A percentile compares a stretch with the other conserved stretches of the same genome.
These are phyloP conservation scores for Amphiprion percula DNA, from an alignment of 2,113 vertebrate species.

Conservation along the genomic window DNA sequence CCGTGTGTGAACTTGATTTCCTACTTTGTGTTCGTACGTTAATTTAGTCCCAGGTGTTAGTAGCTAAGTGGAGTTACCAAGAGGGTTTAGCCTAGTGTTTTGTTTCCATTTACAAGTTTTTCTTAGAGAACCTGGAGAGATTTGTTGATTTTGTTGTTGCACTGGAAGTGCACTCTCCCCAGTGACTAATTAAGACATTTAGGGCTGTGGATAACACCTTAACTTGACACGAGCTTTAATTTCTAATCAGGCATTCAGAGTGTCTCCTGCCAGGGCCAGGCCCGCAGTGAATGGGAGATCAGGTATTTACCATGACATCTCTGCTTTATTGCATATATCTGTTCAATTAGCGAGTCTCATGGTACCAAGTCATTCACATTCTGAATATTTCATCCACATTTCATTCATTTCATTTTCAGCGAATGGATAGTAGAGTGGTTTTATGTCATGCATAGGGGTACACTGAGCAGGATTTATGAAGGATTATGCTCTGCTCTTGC, in stretches of 20 bases:
- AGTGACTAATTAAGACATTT: constrained; percentile 65
- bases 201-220: constrained; percentile 70
- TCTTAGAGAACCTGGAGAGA: constrained; percentile 48
- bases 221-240: constrained; percentile 79
- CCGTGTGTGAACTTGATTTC: constrained; percentile 42
- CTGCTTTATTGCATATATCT: constrained; percentile 78
- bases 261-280: constrained; percentile 34
- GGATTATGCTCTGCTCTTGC: background rate
- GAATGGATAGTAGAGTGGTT: constrained; percentile 27
- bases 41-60: constrained; percentile 66
- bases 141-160: constrained; percentile 54
- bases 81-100: constrained; percentile 22
- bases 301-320: constrained; percentile 77
- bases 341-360: constrained; percentile 75
- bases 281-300: constrained; percentile 74
- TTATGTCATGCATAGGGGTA: constrained; percentile 22
- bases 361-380: constrained; percentile 57
- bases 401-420: constrained; percentile 51
- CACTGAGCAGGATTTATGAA: background rate
- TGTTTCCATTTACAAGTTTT: constrained; percentile 63
- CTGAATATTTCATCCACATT: constrained; percentile 70
- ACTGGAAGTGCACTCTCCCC: constrained; percentile 58
- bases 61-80: constrained; percentile 52
- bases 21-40: constrained; percentile 13
- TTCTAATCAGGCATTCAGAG: constrained; percentile 80